Evolutionary conservation across 2,888 invertebrate genomes (phyloP), one percentile per base, ranked within the genome.

Genomic region (Synanthedon myopaeformis): DNA sequence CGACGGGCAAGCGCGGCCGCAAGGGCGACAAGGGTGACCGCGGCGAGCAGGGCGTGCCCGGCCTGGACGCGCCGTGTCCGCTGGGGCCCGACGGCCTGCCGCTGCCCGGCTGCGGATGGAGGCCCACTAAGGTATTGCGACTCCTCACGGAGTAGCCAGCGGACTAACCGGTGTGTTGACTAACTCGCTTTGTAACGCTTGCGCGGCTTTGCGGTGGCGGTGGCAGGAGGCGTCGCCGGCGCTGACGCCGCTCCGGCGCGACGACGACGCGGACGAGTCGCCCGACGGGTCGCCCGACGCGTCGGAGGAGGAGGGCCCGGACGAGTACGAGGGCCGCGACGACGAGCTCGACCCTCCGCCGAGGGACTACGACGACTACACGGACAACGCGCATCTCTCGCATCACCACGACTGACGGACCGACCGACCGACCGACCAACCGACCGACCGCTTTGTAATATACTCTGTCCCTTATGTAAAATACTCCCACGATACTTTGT

Each of bases 61-160:
- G 98, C 42, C 89, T 99, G 68, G 98, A 99, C 87, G 99, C 99
- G 50, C 98, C 98, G n/a, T 99, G 99, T 89, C 99, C 99, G 61
- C 89, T 98, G 56, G 99, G 97, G 55, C 92, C 94, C 52, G 98
- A 99, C 83, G 99, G 99, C 58, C 90, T 98, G 70, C 98, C 98
- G 58, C 87, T 99, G 69, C 96, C 97, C 53, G 98, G 97, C 68
- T 99, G 98, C 83, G 97, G 96, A 67, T 97, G 96, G 96, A 90
- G 95, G 80, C 94, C 95, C 65, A 92, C 92, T 67, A 94, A 95
- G 92, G 95, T 95, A 91, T 12, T 8, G 48, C 13, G 48, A 13
- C n/a, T 6, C 13, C 6, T 45, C n/a, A 5, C 12, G 45, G 45
- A 10, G 35, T 35, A 35, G 2, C 10, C 10, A 35, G 35, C 10